Evolutionary conservation across 2,888 invertebrate species (phyloP), one percentile per base, ranked within the genome.

Genomic region (Plagiodera versicolora): DNA sequence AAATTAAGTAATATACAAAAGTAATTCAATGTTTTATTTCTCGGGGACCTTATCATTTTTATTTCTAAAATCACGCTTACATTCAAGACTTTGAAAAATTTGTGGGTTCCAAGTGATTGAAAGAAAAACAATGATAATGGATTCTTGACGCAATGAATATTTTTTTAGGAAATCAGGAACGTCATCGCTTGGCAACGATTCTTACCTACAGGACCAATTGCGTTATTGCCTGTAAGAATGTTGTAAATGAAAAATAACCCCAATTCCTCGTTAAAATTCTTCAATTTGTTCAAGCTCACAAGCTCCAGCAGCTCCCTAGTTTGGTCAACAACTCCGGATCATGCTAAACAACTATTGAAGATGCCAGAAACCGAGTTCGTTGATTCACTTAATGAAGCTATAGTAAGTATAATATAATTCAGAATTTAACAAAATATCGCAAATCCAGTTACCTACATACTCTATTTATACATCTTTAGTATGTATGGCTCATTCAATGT

Each of bases 151-250:
- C 47, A n/a, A 50, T 8, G 8, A 19, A 47, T 55, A 14, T 32
- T 59, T 61, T 75, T 74, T 68, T 79, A 78, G 67, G 79, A 92
- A 48, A 83, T 84, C 11, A 87, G 88, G 56, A 98, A 98, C 80
- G 85, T 86, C 24, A 91, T 92, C 1, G 98, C 98, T 0, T 99
- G 98, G 98, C 98, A 99, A 79, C 85, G 97, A 66, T 98, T 98
- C 81, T 81, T 97, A 63, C 93, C 95, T 0, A 88, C 87, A 1
- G 98, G 98, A 0, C 96, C 98, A 0, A 85, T 99, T 19, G 98
- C 98, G 2, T 77, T 98, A 19, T 81, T 99, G 55, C 99, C 98
- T 6, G 86, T 88, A 81, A 81, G n/a, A n/a, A n/a, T 14, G 11
- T 2, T 39, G n/a, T 39, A 2, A 39, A n/a, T 14, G 24, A 24